Conservation (phyloP, 2,888 invertebrate species). For the Eubasilissa splendida region DNA sequence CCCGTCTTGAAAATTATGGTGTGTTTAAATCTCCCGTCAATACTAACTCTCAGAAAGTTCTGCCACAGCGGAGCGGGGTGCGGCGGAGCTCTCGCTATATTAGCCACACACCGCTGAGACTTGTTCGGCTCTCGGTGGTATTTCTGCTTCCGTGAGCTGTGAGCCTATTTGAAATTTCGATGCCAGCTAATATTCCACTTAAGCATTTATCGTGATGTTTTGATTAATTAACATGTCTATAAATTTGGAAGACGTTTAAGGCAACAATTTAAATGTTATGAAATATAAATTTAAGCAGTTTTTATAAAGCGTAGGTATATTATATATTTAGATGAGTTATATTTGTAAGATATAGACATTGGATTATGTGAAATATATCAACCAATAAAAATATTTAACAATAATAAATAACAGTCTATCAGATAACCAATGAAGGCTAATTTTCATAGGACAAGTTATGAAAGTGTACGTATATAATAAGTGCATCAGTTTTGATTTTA, state of each 20-base stretch:
- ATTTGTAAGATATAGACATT: too few relatives aligned
- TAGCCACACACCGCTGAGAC: conserved; percentile 32
- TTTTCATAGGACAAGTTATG: too few relatives aligned
- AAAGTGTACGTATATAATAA: too few relatives aligned
- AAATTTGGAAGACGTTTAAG: not conserved
- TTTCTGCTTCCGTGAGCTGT: conserved; percentile 26
- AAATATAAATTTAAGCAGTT: not conserved
- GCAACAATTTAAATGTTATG: not conserved
- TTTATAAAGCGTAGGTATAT: too few relatives aligned
- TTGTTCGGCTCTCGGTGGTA: conserved; percentile 30
- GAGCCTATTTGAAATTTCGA: conserved; percentile 36
- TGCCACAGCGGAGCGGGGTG: not conserved
- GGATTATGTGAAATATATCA: too few relatives aligned
- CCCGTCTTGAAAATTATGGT: too few relatives aligned
- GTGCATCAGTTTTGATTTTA: too few relatives aligned
- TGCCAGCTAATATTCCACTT: conserved; percentile 21
- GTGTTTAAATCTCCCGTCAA: conserved; percentile 26
- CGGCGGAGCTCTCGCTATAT: conserved; percentile 21
- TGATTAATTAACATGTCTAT: conserved; percentile 16
- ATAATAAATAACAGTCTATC: too few relatives aligned
- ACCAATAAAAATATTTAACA: too few relatives aligned
- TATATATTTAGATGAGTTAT: too few relatives aligned
- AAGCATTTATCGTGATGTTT: conserved; percentile 3
- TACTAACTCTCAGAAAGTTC: conserved; percentile 5
- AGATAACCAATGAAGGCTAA: too few relatives aligned